Percentiles rank a stretch among this genome's conserved stretches.
These are phyloP conservation scores for Variabilichromis moorii DNA, from an alignment of 2,113 vertebrate genomes.

Conservation along the genomic window DNA sequence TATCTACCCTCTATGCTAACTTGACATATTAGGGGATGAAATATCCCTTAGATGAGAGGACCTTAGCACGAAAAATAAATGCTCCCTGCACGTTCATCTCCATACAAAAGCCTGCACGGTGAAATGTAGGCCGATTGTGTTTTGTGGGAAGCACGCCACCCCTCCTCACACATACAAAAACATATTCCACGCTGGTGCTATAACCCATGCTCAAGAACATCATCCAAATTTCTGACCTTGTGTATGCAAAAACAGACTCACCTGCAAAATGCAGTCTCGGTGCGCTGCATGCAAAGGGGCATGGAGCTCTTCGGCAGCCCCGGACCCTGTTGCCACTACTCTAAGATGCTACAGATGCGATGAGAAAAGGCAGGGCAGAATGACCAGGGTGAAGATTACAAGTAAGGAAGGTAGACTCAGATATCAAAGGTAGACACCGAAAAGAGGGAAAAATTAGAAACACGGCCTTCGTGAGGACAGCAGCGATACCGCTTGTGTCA, in stretches of 20 bases:
- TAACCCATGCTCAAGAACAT: background rate
- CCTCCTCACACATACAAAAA: background rate
- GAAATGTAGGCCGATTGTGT: constrained; percentile 7
- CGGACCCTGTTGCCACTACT: background rate
- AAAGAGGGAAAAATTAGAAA: background rate
- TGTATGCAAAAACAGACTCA: background rate
- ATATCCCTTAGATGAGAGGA: background rate
- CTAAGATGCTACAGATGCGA: constrained; percentile 2
- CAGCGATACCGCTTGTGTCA: background rate
- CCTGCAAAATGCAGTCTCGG: constrained; percentile 20
- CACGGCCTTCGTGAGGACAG: background rate
- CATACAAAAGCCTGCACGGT: background rate
- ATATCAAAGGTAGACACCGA: background rate
- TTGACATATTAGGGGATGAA: background rate
- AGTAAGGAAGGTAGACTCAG: background rate
- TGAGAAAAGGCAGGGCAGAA: background rate
- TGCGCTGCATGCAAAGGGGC: background rate
- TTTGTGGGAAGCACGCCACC: constrained; percentile 1
- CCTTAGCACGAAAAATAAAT: background rate
- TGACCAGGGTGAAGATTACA: background rate
- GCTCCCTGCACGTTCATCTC: background rate
- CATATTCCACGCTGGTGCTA: background rate
- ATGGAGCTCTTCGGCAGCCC: background rate
- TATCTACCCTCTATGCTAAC: background rate
- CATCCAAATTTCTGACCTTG: background rate